Evolutionary conservation across 2,888 invertebrate genomes (phyloP), one percentile per base, ranked within the genome.

Genomic region (Eurytoma adleriae): DNA sequence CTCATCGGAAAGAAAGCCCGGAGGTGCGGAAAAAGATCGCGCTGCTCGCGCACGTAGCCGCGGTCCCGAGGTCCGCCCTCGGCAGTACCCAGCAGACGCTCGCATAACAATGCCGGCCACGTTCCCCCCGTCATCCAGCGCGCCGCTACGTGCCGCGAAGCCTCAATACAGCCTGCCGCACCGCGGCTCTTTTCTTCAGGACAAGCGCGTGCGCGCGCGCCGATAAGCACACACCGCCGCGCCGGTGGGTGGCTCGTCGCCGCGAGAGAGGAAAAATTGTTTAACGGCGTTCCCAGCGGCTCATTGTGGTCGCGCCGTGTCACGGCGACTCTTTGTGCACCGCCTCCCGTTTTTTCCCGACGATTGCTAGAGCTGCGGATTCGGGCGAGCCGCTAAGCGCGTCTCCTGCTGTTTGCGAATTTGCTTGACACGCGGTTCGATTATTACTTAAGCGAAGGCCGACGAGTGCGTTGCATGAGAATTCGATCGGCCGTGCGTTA

Each of bases 61-160:
- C 40, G 10, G 40, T 10, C 40, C 40, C 40, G 40, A 40, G 40
- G 40, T 40, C 7, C 40, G 10, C n/a, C n/a, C 64, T 40, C 27
- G 18, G 64, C 30, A n/a, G 30, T 10, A 16, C 27, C 4, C 27
- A 3, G 61, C 61, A 14, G 54, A 54, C 54, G 54, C n/a, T n/a
- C 54, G 16, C 12, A 30, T 52, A 69, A 64, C n/a, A 18, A 73
- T 80, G 76, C 77, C 30, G 52, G 16, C 72, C 77, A 80, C 80
- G 77, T 80, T 54, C 24, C 20, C 71, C 18, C 68, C 59, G 52
- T 64, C 68, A 69, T 77, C 54, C 73, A 72, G 30, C 69, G 76
- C 66, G 56, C n/a, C 50, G 71, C 57, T 59, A 72, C 59, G 61
- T 72, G 72, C 50, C 72, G 57, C 72, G 69, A 69, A 69, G 18